Conservation (phyloP, 2,113 vertebrate genomes). For the Xyliphius kryptos region DNA sequence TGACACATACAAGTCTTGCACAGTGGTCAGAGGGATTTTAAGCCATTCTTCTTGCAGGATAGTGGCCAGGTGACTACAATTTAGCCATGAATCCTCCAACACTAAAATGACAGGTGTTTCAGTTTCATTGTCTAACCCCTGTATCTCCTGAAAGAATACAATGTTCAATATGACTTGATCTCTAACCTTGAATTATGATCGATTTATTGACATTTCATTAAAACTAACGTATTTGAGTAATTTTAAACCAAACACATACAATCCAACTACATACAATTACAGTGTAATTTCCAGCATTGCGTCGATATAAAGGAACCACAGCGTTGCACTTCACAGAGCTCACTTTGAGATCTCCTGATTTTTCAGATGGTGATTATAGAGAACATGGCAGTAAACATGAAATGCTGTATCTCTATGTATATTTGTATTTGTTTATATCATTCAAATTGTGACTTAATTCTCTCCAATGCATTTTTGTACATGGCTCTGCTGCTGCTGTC, state of each 20-base stretch:
- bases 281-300: background rate
- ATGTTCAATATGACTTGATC: no score
- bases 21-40: no score
- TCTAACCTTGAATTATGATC: background rate
- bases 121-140: no score
- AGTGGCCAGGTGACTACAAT: no score
- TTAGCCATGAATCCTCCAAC: no score
- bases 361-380: background rate
- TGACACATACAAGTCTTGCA: no score
- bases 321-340: background rate
- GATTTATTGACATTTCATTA: background rate
- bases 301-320: background rate
- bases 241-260: background rate
- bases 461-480: conserved; percentile 78
- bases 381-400: background rate
- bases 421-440: conserved; percentile 13
- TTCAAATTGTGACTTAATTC: background rate
- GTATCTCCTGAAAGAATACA: no score
- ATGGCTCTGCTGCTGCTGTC: conserved; percentile 75
- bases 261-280: background rate
- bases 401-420: background rate
- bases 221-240: background rate
- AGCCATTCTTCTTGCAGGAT: no score
- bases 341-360: background rate
- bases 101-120: no score